Evolutionary conservation across 2,797 vertebrate genomes (phyloP).

Genomic region (Erethizon dorsatum): DNA sequence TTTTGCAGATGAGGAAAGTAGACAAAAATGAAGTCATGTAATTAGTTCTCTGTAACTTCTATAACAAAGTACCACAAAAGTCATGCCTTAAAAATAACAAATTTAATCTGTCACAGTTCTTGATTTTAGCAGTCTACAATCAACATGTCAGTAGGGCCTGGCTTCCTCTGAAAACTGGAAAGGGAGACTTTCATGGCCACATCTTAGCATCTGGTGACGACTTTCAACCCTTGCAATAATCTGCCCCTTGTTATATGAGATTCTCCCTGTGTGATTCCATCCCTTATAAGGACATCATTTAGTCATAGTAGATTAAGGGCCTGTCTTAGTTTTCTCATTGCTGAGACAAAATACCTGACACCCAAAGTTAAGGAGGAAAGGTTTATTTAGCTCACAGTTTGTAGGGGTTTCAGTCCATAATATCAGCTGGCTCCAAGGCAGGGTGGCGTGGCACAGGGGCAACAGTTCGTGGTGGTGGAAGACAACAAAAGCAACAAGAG

Average conservation of each 20-base stretch:
- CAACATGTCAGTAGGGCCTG: background rate
- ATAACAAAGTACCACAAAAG: background rate
- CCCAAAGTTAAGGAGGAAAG: no score
- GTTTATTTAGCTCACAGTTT: no score
- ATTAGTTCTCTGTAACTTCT: background rate
- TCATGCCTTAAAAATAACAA: background rate
- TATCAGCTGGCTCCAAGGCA: no score
- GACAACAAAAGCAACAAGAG: no score
- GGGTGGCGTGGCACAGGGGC: no score
- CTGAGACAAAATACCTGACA: no score
- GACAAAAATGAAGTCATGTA: background rate
- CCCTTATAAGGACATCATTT: background rate
- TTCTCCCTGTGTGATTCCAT: background rate
- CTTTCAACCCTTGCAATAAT: background rate
- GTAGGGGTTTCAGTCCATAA: no score
- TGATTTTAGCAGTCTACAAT: background rate
- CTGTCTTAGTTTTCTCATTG: background rate
- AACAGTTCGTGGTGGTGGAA: no score
- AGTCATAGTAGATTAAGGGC: background rate
- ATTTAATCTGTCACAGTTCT: background rate
- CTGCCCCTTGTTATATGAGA: background rate
- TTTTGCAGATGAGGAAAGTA: background rate
- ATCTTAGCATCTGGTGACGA: background rate
- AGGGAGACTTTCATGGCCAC: background rate
- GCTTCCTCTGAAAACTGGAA: background rate